A percentile compares a stretch with the other conserved stretches of the same genome.
Evolutionary conservation across 2,888 invertebrate genomes (phyloP).

Genomic region (Toxonevra muliebris): DNA sequence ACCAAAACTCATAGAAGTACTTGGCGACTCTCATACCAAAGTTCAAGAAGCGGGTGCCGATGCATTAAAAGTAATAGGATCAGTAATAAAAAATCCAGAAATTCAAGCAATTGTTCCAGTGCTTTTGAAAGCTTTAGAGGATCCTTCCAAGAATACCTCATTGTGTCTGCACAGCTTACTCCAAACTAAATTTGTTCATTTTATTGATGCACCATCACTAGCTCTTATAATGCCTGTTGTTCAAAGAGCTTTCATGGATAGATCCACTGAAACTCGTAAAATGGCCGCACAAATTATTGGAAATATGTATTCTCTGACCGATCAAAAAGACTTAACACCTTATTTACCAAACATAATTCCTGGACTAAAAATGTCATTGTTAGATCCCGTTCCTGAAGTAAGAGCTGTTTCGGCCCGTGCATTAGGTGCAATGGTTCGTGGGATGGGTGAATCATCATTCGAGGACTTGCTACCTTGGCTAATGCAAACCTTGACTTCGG

Average conservation of each 20-base stretch:
- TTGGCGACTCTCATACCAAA: slow-evolving; percentile 97
- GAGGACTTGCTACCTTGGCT: slow-evolving; percentile 98
- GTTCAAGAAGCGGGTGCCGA: slow-evolving; percentile 97
- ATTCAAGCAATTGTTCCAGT: slow-evolving; percentile 93
- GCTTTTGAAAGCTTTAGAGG: slow-evolving; percentile 89
- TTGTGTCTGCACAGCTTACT: slow-evolving; percentile 90
- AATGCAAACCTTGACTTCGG: slow-evolving; percentile 96
- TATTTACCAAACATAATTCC: slow-evolving; percentile 97
- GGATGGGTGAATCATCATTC: slow-evolving; percentile 96
- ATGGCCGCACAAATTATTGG: slow-evolving; percentile 99
- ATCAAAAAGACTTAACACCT: slow-evolving; percentile 97
- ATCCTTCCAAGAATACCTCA: slow-evolving; percentile 95
- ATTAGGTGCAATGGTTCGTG: slow-evolving; percentile 96
- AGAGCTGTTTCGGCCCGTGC: slow-evolving; percentile 95
- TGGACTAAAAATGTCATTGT: slow-evolving; percentile 91
- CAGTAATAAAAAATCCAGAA: slow-evolving; percentile 98
- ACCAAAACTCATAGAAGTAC: slow-evolving; percentile 94
- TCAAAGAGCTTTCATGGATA: slow-evolving; percentile 95
- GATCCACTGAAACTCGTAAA: slow-evolving; percentile 97
- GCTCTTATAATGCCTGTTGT: slow-evolving; percentile 99
- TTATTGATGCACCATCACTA: slow-evolving; percentile 97
- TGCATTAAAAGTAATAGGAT: slow-evolving; percentile 94
- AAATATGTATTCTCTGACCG: slow-evolving; percentile 98
- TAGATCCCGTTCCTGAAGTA: slow-evolving; percentile 98
- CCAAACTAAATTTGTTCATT: slow-evolving; percentile 98